These are phyloP conservation scores for Takifugu ocellatus DNA, from an alignment of 2,797 vertebrate genomes.

Conservation along the genomic window DNA sequence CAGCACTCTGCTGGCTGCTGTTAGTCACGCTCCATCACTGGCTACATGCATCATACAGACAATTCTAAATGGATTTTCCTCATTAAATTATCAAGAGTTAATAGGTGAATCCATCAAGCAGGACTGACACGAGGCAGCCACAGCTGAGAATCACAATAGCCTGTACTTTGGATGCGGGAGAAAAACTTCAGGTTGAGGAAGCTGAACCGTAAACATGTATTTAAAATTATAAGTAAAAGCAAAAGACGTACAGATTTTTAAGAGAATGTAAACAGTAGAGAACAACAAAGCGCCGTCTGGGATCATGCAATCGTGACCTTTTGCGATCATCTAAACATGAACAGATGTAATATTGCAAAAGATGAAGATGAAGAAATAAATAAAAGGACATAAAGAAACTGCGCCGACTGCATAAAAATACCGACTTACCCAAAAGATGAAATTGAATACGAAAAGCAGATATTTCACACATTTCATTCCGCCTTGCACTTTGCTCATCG, in stretches of 20 bases:
- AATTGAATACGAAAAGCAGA: slow-evolving; percentile 92
- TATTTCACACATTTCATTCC: slow-evolving; percentile 93
- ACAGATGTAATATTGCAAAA: not conserved
- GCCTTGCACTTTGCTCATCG: slow-evolving; percentile 85
- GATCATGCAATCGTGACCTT: too few species aligned
- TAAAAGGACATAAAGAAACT: not conserved
- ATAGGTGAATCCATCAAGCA: too few species aligned
- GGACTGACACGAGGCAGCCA: not conserved
- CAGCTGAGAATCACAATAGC: not conserved
- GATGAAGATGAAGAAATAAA: not conserved
- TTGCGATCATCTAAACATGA: too few species aligned
- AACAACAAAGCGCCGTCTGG: too few species aligned
- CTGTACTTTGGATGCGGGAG: too few species aligned
- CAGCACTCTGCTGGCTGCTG: slow-evolving; percentile 24
- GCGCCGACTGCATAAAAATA: not conserved
- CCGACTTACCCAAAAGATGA: slow-evolving; percentile 92
- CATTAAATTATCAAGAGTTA: too few species aligned
- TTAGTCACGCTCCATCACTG: not conserved
- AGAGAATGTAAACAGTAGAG: too few species aligned
- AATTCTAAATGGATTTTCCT: too few species aligned
- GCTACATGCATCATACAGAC: slow-evolving; percentile 4
- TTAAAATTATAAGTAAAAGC: too few species aligned
- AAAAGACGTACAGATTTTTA: too few species aligned
- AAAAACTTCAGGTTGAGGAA: too few species aligned
- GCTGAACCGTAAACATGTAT: too few species aligned